Conservation (phyloP, 1,140 invertebrate genomes). For the Zophobas atratus region DNA sequence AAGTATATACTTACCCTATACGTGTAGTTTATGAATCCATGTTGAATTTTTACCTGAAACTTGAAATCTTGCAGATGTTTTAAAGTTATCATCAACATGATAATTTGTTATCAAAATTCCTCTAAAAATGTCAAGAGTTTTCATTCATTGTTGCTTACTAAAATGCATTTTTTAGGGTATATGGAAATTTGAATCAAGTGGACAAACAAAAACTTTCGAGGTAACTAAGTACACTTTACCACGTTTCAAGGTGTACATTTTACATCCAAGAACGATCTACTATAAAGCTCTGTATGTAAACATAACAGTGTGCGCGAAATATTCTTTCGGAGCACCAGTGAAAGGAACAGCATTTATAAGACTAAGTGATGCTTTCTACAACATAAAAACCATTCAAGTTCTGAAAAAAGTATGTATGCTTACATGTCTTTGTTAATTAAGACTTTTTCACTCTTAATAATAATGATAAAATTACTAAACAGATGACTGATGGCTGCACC, state of each 20-base stretch:
- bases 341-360: conserved; percentile 71
- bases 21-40: too few species aligned
- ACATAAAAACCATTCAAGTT: conserved; percentile 55
- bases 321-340: conserved; percentile 78
- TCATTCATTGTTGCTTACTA: too few species aligned
- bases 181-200: conserved; percentile 73
- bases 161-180: conserved; percentile 67
- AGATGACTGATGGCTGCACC: conserved; percentile 69
- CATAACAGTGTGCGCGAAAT: conserved; percentile 77
- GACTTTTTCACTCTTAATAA: too few species aligned
- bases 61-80: too few species aligned
- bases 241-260: conserved; percentile 77
- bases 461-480: background rate
- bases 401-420: conserved; percentile 57
- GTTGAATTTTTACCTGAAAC: too few species aligned
- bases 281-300: conserved; percentile 70
- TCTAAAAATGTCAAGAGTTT: too few species aligned
- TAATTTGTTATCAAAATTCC: too few species aligned
- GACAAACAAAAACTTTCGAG: conserved; percentile 71
- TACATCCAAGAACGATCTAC: conserved; percentile 74
- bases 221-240: conserved; percentile 78
- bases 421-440: background rate
- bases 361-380: conserved; percentile 61
- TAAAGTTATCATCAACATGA: too few species aligned
- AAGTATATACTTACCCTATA: conserved; percentile 43